These are phyloP conservation scores for Macrobrachium nipponense DNA, from an alignment of 1,140 invertebrate species.

Conservation along the genomic window DNA sequence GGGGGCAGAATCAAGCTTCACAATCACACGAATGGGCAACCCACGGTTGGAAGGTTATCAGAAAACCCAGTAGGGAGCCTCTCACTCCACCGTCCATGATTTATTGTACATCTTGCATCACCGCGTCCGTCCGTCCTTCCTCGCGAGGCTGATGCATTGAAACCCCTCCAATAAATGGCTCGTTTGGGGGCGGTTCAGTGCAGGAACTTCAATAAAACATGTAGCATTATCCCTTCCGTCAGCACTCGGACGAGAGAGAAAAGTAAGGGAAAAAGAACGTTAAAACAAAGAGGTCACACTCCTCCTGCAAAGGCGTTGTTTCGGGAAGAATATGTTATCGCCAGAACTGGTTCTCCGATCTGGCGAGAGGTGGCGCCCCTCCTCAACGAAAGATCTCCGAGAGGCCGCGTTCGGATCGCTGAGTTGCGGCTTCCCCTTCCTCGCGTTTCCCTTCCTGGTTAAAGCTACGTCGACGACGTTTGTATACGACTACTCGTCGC, in stretches of 20 bases:
- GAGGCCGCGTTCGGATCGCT: background rate
- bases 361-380: slow-evolving; percentile 15
- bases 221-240: no score
- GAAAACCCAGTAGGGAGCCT: slow-evolving; percentile 26
- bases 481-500: no score
- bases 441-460: no score
- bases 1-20: background rate
- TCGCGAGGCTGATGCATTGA: no score
- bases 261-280: background rate
- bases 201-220: no score
- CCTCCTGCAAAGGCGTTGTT: slow-evolving; percentile 4
- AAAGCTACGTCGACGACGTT: no score
- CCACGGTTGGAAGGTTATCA: slow-evolving; percentile 21
- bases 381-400: background rate
- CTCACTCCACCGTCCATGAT: slow-evolving; percentile 29
- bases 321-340: slow-evolving; percentile 38
- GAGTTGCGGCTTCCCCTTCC: background rate
- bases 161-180: background rate
- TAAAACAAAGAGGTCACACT: slow-evolving; percentile 55
- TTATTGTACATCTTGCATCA: slow-evolving; percentile 19
- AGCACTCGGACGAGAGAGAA: no score
- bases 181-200: no score
- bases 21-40: background rate
- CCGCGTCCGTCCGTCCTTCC: background rate
- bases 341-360: slow-evolving; percentile 5